Conservation (phyloP, 2,797 vertebrate species). For the Artibeus lituratus region DNA sequence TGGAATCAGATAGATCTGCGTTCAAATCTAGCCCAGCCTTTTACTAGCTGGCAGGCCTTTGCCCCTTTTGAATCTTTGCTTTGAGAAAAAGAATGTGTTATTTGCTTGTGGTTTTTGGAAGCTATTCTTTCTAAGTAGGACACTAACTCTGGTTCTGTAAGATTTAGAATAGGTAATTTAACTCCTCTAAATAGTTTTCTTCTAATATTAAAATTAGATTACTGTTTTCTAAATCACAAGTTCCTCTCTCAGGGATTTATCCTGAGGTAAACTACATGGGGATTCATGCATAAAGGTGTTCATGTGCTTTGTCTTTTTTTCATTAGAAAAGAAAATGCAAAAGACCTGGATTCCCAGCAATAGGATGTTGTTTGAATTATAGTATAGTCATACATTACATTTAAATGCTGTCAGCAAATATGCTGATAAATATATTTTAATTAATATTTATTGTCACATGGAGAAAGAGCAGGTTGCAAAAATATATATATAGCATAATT, state of each 20-base stretch:
- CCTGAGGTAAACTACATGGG: neutral
- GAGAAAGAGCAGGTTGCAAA: neutral
- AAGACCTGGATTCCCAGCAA: neutral
- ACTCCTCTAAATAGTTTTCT: neutral
- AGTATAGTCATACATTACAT: neutral
- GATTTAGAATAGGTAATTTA: neutral
- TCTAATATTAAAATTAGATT: neutral
- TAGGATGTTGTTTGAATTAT: neutral
- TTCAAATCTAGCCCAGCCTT: neutral
- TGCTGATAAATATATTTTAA: neutral
- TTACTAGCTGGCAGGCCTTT: neutral
- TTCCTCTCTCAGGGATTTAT: neutral
- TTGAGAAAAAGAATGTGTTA: neutral
- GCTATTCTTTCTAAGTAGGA: neutral
- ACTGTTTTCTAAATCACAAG: neutral
- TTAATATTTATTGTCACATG: neutral
- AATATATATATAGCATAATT: neutral
- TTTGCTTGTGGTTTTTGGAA: neutral
- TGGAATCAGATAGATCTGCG: neutral
- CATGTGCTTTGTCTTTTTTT: neutral
- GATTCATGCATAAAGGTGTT: neutral
- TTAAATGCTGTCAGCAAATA: neutral
- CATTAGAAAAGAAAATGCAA: neutral
- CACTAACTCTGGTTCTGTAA: neutral
- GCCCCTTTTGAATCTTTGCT: neutral